phyloP scores from a whole-genome alignment of 30 jellyfish, hydroid and myxozoan species.

The Aurelia coerulea region DNA sequence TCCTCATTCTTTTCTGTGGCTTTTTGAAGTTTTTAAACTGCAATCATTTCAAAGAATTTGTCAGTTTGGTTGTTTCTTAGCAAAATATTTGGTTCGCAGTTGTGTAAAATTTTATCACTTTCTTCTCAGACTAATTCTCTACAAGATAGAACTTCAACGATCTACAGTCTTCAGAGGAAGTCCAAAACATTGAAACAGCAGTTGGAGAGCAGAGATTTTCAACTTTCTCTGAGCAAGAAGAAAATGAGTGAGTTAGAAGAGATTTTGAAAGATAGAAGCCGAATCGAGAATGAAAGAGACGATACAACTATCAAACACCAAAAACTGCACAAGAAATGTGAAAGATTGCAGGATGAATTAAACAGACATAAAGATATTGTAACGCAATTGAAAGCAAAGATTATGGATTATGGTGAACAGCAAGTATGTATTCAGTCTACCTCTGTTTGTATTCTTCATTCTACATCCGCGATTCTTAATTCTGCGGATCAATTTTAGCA shows the following conservation, averaged over 20 bases:
- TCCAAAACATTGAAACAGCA: conserved; percentile 69
- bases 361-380: conserved; percentile 48
- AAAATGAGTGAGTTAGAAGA: conserved; percentile 65
- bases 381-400: conserved; percentile 54
- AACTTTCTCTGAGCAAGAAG: conserved; percentile 59
- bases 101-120: neutral
- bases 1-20: no score
- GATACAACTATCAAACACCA: conserved; percentile 47
- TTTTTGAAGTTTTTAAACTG: no score
- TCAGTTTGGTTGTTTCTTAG: no score
- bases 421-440: conserved; percentile 23
- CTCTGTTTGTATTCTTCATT: no score
- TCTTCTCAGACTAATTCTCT: conserved; percentile 49
- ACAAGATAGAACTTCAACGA: conserved; percentile 70
- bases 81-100: no score
- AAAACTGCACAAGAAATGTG: conserved; percentile 72
- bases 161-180: conserved; percentile 71
- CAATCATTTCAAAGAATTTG: no score
- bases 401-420: conserved; percentile 64
- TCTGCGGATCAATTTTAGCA: no score
- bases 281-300: conserved; percentile 73
- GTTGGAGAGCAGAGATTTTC: conserved; percentile 76
- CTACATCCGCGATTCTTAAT: neutral
- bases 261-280: conserved; percentile 65
- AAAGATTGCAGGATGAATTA: conserved; percentile 63